Base-by-base conservation (phyloP, 1,140 invertebrate species). In the Portunus trituberculatus region DNA sequence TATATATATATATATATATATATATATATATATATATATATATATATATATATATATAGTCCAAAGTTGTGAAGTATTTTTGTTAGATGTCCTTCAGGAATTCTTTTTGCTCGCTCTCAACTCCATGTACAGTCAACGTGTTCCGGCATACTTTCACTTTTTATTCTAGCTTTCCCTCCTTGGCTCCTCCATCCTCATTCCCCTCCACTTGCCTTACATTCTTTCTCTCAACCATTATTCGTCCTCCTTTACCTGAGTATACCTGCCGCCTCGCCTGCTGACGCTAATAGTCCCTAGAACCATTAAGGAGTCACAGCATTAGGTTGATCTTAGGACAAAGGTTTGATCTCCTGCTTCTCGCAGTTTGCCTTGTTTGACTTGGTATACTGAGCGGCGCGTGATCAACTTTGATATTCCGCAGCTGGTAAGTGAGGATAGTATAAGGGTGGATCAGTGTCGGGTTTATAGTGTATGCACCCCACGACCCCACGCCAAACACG, bases 381-480 rank as follows among this genome's bases (percentile, higher is more conserved):
- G 67, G 4, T 76, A 76, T 8, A n/a, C n/a, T 7, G 6, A 76
- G 67, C 25, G n/a, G n/a, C 25, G 67, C 6, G n/a, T 76, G 67
- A 76, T 76, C 20, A 76, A n/a, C 67, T 76, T 20, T n/a, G n/a
- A n/a, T 76, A n/a, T 76, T 25, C 67, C 25, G 4, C 6, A n/a
- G 20, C 67, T 76, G 67, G 67, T 8, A 25, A 7, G 20, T 20
- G 67, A 76, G n/a, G 20, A 76, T 76, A 76, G 25, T 0, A 7
- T 0, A 25, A 8, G 67, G 67, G 67, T n/a, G 67, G 20, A 76
- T 76, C 67, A n/a, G 67, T 76, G 67, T 76, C 67, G 67, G 67
- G 67, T 76, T 76, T 76, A 76, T 25, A n/a, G 20, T 76, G 67
- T 76, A 76, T 76, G 67, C 67, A 76, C 67, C 67, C 67, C 67